These are phyloP conservation scores for Nemurella pictetii DNA, from an alignment of 2,888 invertebrate genomes.

Conservation along the genomic window DNA sequence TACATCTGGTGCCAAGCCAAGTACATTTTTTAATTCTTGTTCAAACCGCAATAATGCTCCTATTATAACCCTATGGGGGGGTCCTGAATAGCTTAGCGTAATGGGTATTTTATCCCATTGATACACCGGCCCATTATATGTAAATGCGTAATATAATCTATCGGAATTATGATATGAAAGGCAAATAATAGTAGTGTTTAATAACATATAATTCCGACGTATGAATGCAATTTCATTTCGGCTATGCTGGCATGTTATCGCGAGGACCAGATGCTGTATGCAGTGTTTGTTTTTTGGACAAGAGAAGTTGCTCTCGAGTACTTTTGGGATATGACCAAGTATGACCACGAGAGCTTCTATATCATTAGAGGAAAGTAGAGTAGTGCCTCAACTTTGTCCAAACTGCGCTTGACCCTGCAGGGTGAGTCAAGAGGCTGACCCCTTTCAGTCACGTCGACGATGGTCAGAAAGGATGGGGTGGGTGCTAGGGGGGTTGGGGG, in stretches of 20 bases:
- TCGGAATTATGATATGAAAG: conserved; percentile 7
- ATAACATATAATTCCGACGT: not conserved
- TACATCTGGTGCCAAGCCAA: conserved; percentile 27
- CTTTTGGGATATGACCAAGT: not conserved
- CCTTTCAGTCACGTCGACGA: not conserved
- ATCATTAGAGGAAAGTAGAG: not conserved
- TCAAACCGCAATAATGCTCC: conserved; percentile 27
- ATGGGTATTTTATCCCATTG: conserved; percentile 13
- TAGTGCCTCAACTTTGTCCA: conserved; percentile 10
- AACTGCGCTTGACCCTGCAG: conserved; percentile 6
- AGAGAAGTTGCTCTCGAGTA: not conserved
- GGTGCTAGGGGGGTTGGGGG: not conserved
- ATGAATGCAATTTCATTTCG: conserved; percentile 23
- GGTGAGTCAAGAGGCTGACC: not conserved
- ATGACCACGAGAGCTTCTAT: not conserved
- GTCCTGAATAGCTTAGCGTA: conserved; percentile 7
- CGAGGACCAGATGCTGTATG: conserved; percentile 14
- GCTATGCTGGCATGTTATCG: not conserved
- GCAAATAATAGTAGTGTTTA: conserved; percentile 33
- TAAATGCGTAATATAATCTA: conserved; percentile 17
- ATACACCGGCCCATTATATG: not conserved
- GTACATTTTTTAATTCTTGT: conserved; percentile 20
- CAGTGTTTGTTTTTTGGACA: not conserved
- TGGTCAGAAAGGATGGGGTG: not conserved
- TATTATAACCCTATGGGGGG: conserved; percentile 7